Evolutionary conservation across 2,888 invertebrate genomes (phyloP).

Genomic region (Andrena hattorfiana): DNA sequence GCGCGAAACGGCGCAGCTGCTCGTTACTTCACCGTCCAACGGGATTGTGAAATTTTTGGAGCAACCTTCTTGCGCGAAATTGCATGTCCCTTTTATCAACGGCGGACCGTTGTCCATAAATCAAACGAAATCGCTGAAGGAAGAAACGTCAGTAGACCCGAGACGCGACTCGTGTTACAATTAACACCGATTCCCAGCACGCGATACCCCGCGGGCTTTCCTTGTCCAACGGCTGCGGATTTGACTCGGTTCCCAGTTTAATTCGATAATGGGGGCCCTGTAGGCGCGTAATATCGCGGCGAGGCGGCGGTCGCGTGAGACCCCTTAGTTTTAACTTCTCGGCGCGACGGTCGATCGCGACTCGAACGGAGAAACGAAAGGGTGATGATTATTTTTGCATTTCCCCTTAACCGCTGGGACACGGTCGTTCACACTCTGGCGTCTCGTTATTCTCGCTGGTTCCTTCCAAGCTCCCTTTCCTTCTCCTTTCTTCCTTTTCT

Average conservation of each 20-base stretch:
- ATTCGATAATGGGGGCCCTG: constrained; percentile 71
- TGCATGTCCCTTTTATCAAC: constrained; percentile 16
- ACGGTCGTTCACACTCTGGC: constrained; percentile 27
- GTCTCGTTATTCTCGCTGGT: not conserved
- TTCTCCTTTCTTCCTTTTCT: not conserved
- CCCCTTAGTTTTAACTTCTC: constrained; percentile 73
- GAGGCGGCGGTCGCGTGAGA: constrained; percentile 75
- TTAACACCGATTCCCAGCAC: constrained; percentile 61
- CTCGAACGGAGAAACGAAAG: constrained; percentile 42
- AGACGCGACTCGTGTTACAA: constrained; percentile 58
- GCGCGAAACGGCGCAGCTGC: not conserved
- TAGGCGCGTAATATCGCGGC: constrained; percentile 69
- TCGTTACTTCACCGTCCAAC: not conserved
- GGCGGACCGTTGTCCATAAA: constrained; percentile 6
- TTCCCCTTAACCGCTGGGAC: constrained; percentile 55
- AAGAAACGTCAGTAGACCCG: constrained; percentile 26
- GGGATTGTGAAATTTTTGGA: not conserved
- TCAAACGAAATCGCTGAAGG: constrained; percentile 31
- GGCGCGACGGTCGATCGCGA: constrained; percentile 21
- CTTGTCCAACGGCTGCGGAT: not conserved
- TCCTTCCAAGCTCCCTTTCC: not conserved
- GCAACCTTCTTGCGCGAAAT: not conserved
- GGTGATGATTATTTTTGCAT: constrained; percentile 68
- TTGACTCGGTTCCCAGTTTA: constrained; percentile 55
- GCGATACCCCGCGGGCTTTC: constrained; percentile 60